Percentiles rank a stretch among this genome's conserved stretches.
These are phyloP conservation scores for Phaethon lepturus DNA, from an alignment of 2,113 vertebrate genomes.

Conservation along the genomic window DNA sequence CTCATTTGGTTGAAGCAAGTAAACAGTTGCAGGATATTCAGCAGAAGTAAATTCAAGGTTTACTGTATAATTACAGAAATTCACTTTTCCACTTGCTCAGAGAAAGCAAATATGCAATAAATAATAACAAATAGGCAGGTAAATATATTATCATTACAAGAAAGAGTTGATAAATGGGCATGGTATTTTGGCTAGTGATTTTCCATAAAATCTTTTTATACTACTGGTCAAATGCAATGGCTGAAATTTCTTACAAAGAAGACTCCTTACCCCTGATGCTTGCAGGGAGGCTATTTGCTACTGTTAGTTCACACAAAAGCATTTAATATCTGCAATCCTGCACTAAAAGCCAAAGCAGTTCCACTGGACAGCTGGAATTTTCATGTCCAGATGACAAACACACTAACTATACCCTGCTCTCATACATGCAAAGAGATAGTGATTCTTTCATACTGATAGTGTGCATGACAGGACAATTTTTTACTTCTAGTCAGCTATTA, in stretches of 20 bases:
- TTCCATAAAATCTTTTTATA: neutral
- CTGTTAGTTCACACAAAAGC: neutral
- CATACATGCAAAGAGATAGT: accelerated
- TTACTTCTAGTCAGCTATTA: neutral
- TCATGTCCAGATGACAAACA: neutral
- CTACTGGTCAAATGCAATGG: neutral
- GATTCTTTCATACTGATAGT: neutral
- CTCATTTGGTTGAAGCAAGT: neutral
- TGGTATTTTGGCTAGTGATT: neutral
- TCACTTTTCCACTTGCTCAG: neutral
- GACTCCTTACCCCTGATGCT: neutral
- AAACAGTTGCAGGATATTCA: neutral
- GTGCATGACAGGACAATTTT: neutral
- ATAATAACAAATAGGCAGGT: neutral
- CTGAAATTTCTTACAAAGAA: neutral
- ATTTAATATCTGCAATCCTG: neutral
- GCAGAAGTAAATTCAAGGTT: neutral
- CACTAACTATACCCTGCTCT: neutral
- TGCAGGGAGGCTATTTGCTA: neutral
- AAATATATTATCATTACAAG: neutral
- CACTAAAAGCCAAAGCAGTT: neutral
- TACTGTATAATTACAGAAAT: neutral
- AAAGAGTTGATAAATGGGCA: neutral
- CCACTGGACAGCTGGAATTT: neutral
- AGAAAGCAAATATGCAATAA: neutral